Percentiles rank a stretch among this genome's conserved stretches.
Conservation (phyloP, 2,113 vertebrate species). For the Sphyrna mokarran region DNA sequence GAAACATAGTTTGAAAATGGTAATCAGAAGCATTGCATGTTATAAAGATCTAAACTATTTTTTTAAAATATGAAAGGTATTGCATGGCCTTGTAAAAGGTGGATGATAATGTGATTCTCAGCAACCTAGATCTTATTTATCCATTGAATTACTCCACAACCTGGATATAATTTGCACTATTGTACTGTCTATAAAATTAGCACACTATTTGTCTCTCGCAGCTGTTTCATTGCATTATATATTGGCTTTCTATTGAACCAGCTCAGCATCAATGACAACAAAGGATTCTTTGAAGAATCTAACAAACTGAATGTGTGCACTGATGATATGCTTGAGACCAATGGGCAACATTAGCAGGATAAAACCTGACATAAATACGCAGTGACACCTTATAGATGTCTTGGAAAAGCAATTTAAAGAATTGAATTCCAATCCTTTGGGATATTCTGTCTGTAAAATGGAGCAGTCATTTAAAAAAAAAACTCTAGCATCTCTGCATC, state of each 20-base stretch:
- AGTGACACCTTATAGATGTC: constrained; percentile 19
- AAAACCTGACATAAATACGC: constrained; percentile 33
- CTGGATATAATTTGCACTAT: constrained; percentile 11
- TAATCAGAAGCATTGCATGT: neutral
- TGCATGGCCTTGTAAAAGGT: neutral
- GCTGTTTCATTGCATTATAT: neutral
- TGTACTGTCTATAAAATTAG: neutral
- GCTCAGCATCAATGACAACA: constrained; percentile 32
- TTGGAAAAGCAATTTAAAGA: constrained; percentile 34
- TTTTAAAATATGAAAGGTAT: neutral
- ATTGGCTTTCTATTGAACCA: constrained; percentile 14
- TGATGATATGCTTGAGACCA: constrained; percentile 29
- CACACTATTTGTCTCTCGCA: neutral
- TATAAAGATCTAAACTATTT: neutral
- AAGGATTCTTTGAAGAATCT: constrained; percentile 25
- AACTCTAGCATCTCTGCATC: neutral
- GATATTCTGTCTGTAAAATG: constrained; percentile 27
- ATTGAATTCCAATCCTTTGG: constrained; percentile 30
- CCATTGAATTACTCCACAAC: neutral
- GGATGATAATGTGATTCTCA: neutral
- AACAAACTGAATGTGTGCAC: neutral
- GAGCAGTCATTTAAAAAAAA: neutral
- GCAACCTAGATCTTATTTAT: neutral
- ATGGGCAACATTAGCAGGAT: neutral
- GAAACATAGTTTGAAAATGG: neutral